Percentiles rank a stretch among this genome's conserved stretches.
phyloP scores from a whole-genome alignment of 30 jellyfish, hydroid and myxozoan species.

The Mastigias papua region DNA sequence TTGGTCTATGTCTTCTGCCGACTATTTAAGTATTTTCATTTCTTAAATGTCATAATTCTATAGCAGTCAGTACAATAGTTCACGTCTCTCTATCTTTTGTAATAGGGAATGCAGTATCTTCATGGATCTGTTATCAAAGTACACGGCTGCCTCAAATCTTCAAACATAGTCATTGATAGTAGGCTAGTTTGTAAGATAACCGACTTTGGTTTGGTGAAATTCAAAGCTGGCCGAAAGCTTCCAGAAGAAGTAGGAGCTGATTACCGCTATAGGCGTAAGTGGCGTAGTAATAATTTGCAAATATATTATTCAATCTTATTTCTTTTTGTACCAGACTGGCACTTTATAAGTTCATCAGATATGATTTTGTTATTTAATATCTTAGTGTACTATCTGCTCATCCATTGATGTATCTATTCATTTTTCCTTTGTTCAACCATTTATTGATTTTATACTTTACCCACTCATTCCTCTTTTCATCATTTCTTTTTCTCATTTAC shows the following conservation, averaged over 20 bases:
- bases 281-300: not conserved
- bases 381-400: not conserved
- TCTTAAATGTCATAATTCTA: too few relatives aligned
- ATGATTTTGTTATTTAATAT: not conserved
- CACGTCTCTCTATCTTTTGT: not conserved
- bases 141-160: constrained; percentile 92
- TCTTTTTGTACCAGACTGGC: not conserved
- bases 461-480: too few relatives aligned
- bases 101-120: constrained; percentile 94
- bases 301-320: not conserved
- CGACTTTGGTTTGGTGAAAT: constrained; percentile 88
- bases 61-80: too few relatives aligned
- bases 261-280: constrained; percentile 69
- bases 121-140: constrained; percentile 81
- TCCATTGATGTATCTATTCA: too few relatives aligned
- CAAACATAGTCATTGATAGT: constrained; percentile 93
- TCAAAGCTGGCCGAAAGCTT: constrained; percentile 77
- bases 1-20: too few relatives aligned
- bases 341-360: too few relatives aligned
- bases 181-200: constrained; percentile 94
- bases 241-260: constrained; percentile 75
- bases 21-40: too few relatives aligned
- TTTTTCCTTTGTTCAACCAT: too few relatives aligned
- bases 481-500: too few relatives aligned
- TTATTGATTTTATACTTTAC: too few relatives aligned